Evolutionary conservation across 2,888 invertebrate species (phyloP).

Genomic region (Plebejus melissa): DNA sequence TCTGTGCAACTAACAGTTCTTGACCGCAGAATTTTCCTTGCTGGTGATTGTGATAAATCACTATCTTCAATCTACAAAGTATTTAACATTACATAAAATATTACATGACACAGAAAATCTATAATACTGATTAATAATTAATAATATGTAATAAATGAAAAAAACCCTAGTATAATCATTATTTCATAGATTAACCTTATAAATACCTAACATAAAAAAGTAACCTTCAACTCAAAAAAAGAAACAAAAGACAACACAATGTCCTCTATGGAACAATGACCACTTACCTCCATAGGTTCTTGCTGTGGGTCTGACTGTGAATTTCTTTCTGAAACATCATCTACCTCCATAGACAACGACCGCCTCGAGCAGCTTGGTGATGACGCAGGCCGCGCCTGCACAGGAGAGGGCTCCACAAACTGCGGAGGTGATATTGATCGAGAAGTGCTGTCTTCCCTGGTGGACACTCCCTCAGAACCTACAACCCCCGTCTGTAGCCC

Average conservation of each 20-base stretch:
- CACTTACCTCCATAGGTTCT: constrained; percentile 68
- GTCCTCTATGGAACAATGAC: not conserved
- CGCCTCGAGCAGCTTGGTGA: constrained; percentile 72
- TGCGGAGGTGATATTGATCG: constrained; percentile 70
- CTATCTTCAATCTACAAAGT: constrained; percentile 71
- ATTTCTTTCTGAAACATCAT: constrained; percentile 69
- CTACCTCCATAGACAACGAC: constrained; percentile 72
- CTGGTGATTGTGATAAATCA: constrained; percentile 66
- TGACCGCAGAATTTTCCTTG: constrained; percentile 63
- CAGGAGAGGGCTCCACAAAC: constrained; percentile 70
- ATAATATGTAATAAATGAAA: too few species aligned
- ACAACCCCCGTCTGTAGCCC: constrained; percentile 62
- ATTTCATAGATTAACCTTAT: too few species aligned
- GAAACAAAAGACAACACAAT: too few species aligned
- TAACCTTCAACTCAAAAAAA: too few species aligned
- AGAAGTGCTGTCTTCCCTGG: constrained; percentile 66
- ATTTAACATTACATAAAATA: not conserved
- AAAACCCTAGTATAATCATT: too few species aligned
- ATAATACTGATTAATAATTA: too few species aligned
- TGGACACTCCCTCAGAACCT: constrained; percentile 58
- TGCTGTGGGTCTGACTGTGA: constrained; percentile 64
- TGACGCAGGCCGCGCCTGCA: constrained; percentile 52
- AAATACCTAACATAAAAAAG: too few species aligned
- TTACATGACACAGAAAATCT: too few species aligned
- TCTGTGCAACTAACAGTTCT: constrained; percentile 77